A percentile compares a stretch with the other conserved stretches of the same genome.
Evolutionary conservation across 2,888 invertebrate species (phyloP).

Genomic region (Clostera curtula): DNA sequence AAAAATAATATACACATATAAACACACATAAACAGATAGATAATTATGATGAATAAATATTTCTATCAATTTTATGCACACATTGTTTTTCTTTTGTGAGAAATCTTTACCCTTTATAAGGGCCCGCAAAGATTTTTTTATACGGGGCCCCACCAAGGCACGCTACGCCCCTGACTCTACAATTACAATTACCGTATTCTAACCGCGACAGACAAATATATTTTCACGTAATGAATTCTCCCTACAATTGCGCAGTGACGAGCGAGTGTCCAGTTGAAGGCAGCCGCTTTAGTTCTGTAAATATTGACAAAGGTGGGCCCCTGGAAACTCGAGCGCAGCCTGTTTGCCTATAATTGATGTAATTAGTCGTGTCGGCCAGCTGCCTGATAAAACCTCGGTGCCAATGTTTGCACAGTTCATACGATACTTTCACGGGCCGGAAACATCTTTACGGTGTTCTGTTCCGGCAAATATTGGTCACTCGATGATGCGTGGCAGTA

Average conservation of each 20-base stretch:
- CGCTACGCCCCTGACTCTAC: too few species aligned
- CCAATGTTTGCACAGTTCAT: conserved; percentile 62
- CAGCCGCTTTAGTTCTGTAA: conserved; percentile 39
- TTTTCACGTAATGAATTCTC: conserved; percentile 1
- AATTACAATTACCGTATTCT: too few species aligned
- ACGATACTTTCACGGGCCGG: conserved; percentile 69
- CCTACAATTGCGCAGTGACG: conserved; percentile 6
- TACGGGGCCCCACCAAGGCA: too few species aligned
- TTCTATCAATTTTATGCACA: too few species aligned
- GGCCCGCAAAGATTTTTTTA: too few species aligned
- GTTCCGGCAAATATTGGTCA: conserved; percentile 67
- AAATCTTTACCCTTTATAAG: too few species aligned
- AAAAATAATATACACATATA: too few species aligned
- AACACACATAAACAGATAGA: too few species aligned
- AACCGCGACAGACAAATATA: too few species aligned
- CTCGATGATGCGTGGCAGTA: conserved; percentile 62
- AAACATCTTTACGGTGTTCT: conserved; percentile 66
- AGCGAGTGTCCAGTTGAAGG: conserved; percentile 11
- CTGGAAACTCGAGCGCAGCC: conserved; percentile 56
- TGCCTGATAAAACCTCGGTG: conserved; percentile 52
- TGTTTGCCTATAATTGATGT: conserved; percentile 73
- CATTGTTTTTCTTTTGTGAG: too few species aligned
- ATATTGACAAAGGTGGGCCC: conserved; percentile 72
- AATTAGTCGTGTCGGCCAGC: conserved; percentile 74
- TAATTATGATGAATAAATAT: too few species aligned